A percentile compares a stretch with the other conserved stretches of the same genome.
Evolutionary conservation across 2,113 vertebrate species (phyloP).

Genomic region (Dicentrarchus labrax): DNA sequence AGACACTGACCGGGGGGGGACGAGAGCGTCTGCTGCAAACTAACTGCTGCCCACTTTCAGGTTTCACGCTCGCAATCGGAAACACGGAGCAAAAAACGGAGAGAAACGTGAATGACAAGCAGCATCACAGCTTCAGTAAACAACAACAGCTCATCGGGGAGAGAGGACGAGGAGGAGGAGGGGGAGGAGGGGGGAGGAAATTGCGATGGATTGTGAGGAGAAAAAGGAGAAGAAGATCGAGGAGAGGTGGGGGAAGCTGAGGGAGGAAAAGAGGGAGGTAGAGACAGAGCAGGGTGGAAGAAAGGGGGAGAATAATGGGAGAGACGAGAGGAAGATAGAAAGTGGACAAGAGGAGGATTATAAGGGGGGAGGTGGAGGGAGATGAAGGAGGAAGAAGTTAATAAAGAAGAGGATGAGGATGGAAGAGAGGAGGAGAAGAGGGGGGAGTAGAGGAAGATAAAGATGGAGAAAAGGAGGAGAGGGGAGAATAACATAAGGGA

Average conservation of each 20-base stretch:
- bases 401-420: too few species aligned
- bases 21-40: background rate
- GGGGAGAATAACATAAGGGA: too few species aligned
- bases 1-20: too few species aligned
- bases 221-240: background rate
- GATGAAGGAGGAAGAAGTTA: background rate
- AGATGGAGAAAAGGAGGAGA: too few species aligned
- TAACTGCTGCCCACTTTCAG: too few species aligned
- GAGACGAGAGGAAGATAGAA: background rate
- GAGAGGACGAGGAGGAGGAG: background rate
- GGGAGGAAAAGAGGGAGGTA: background rate
- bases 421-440: background rate
- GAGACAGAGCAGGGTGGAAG: background rate
- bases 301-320: too few species aligned
- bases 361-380: too few species aligned
- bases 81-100: too few species aligned
- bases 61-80: too few species aligned
- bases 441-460: background rate
- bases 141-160: background rate
- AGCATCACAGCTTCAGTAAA: too few species aligned
- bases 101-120: too few species aligned
- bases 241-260: background rate
- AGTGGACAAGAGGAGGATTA: background rate
- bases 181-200: background rate
- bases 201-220: background rate